Evolutionary conservation across 1,140 invertebrate species (phyloP).

Genomic region (Trichonephila clavata): DNA sequence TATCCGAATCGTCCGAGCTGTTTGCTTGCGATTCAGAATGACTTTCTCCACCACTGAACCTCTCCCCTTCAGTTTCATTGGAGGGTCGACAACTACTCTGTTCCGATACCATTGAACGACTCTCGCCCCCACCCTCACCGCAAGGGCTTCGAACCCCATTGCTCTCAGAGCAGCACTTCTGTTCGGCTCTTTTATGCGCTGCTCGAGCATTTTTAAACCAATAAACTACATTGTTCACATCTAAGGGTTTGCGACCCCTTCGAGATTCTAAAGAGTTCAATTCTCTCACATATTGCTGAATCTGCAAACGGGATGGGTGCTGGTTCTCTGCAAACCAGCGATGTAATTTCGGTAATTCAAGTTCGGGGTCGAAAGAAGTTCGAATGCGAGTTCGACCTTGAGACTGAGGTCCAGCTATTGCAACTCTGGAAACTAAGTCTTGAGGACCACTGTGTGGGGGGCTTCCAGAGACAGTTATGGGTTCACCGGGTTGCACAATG

Average conservation of each 20-base stretch:
- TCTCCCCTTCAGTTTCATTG: slow-evolving; percentile 54
- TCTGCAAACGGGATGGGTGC: slow-evolving; percentile 89
- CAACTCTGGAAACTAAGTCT: slow-evolving; percentile 47
- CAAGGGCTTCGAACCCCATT: slow-evolving; percentile 73
- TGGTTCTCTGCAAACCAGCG: slow-evolving; percentile 97
- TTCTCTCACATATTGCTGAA: slow-evolving; percentile 96
- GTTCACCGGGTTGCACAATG: slow-evolving; percentile 51
- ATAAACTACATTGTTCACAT: slow-evolving; percentile 98
- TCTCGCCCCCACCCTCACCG: slow-evolving; percentile 27
- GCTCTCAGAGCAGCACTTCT: slow-evolving; percentile 71
- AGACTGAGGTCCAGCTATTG: slow-evolving; percentile 57
- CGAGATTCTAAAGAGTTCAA: slow-evolving; percentile 95
- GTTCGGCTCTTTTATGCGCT: slow-evolving; percentile 89
- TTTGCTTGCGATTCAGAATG: slow-evolving; percentile 71
- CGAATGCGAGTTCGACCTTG: slow-evolving; percentile 79
- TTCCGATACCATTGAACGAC: slow-evolving; percentile 41
- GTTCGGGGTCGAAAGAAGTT: slow-evolving; percentile 95
- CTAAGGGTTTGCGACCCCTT: slow-evolving; percentile 93
- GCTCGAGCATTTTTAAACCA: slow-evolving; percentile 99
- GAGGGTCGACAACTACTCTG: slow-evolving; percentile 9
- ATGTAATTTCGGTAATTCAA: slow-evolving; percentile 96
- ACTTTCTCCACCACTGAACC: slow-evolving; percentile 56
- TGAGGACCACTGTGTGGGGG: slow-evolving; percentile 50
- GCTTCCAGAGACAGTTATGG: slow-evolving; percentile 49
- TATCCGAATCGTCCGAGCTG: slow-evolving; percentile 77